Percentiles rank a stretch among this genome's conserved stretches.
Conservation (phyloP, 2,888 invertebrate species). For the Sipha maydis region DNA sequence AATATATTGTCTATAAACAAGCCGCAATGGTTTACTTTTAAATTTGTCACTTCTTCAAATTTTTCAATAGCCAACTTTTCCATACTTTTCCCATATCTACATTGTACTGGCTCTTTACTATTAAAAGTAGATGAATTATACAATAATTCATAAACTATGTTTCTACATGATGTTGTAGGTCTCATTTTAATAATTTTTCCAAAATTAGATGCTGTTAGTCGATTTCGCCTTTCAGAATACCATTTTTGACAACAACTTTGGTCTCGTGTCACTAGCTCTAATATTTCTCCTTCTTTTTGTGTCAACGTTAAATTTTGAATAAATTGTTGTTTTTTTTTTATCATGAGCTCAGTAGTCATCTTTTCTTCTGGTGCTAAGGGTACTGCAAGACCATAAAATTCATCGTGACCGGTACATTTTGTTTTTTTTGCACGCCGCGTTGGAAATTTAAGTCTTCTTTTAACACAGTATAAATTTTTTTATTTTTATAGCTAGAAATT, state of each 20-base stretch:
- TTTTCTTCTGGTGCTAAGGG: not conserved
- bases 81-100: slow-evolving; percentile 3
- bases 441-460: slow-evolving; percentile 17
- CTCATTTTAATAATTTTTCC: slow-evolving; percentile 23
- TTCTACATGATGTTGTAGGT: slow-evolving; percentile 6
- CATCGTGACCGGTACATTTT: not conserved
- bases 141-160: slow-evolving; percentile 2
- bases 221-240: slow-evolving; percentile 16
- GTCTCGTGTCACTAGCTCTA: slow-evolving; percentile 8
- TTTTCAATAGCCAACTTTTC: slow-evolving; percentile 27
- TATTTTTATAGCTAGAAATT: not conserved
- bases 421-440: not conserved
- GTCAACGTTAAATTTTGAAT: slow-evolving; percentile 1
- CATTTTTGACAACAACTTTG: slow-evolving; percentile 2
- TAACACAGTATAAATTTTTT: not conserved
- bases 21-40: slow-evolving; percentile 7
- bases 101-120: slow-evolving; percentile 9
- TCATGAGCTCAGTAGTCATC: not conserved
- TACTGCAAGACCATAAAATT: not conserved
- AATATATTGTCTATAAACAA: slow-evolving; percentile 20
- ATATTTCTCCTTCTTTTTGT: not conserved
- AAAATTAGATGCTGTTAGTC: not conserved
- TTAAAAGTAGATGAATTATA: slow-evolving; percentile 9
- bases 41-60: not conserved
- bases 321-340: slow-evolving; percentile 21